Base-by-base conservation (phyloP, 1,140 invertebrate genomes). In the Helicoverpa armigera region DNA sequence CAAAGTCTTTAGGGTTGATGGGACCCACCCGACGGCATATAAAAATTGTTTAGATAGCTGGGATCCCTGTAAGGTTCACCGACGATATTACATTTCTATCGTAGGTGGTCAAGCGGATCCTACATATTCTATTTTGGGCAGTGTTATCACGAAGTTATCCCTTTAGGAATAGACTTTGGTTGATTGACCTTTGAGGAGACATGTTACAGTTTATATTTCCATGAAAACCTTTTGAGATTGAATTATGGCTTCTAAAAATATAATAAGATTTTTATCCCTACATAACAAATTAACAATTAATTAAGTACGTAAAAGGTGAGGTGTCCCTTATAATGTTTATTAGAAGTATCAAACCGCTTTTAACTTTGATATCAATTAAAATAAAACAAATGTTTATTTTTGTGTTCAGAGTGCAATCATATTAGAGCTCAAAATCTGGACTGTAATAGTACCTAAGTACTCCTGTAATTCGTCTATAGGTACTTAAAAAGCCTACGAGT, bases 111-210 rank as follows among this genome's bases (percentile, higher is more conserved):
- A 67, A 67, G 63, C 43, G 63, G 11, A 70, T 29, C 18, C 23
- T 53, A 13, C 50, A 29, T 70, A 29, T 70, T 70, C 65, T 70
- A 51, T 53, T 70, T 53, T 70, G 3, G 67, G 63, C 7, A 11
- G 12, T 67, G 63, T 67, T 67, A 67, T 50, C 35, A 67, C 63
- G 35, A 67, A 48, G 16, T 67, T 67, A 67, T 67, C 63, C 13
- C 12, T 67, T 48, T 35, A n/a, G 23, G 9, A 12, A 61, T 12
- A 13, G 60, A 31, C 2, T 61, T 61, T 29, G 31, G 60, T 61
- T 31, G 60, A 58, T 16, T 18, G 54, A 58, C 54, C 54, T 58
- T 18, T 16, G 10, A 16, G n/a, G 18, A 58, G 18, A 16, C 54
- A 58, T 18, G 54, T 23, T 23, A 23, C 2, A 16, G 54, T 3